Base-by-base conservation (phyloP, 2,888 invertebrate genomes). In the Drosophila histrio region DNA sequence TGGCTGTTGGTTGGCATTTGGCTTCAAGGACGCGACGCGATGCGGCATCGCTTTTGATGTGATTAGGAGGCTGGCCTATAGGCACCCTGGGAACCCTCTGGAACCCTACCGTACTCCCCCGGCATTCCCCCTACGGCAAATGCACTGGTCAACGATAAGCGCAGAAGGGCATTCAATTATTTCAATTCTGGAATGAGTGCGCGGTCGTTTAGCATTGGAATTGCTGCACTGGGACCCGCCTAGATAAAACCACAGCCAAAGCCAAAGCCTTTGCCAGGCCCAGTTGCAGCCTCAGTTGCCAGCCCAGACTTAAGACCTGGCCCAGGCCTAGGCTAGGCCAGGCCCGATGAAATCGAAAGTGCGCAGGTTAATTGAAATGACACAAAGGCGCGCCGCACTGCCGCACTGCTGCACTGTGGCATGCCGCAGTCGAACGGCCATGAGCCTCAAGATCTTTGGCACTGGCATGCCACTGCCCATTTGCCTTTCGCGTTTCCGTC, bases 301-400 rank as follows among this genome's bases (percentile, higher is more conserved):
- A 4, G n/a, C 15, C 11, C 36, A 50, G 61, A 47, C 19, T 49
- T 52, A 52, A 30, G 36, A 34, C 11, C 28, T 28, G 52, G 15
- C 38, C 49, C 19, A 38, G 36, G 43, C 54, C 36, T 34, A 17
- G 46, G 30, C 39, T 21, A 53, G 52, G 39, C 58, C 52, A 32
- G 62, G 54, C 63, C 59, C 72, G 83, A 79, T 72, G 86, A 85
- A 85, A 85, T 79, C 78, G 84, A 85, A 85, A 85, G 84, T 85
- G 84, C 86, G 79, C 81, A 67, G 82, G 79, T 81, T 85, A 85
- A 85, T 85, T 85, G 84, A 85, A 85, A 86, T 86, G 78, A 81
- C 84, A 76, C 68, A 81, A 77, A 79, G 83, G 81, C 66, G 77
- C 60, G 79, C 75, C 69, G 70, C 61, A 46, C 39, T 41, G 32